phyloP scores from a whole-genome alignment of 2,113 vertebrate species.

The Seriola aureovittata region DNA sequence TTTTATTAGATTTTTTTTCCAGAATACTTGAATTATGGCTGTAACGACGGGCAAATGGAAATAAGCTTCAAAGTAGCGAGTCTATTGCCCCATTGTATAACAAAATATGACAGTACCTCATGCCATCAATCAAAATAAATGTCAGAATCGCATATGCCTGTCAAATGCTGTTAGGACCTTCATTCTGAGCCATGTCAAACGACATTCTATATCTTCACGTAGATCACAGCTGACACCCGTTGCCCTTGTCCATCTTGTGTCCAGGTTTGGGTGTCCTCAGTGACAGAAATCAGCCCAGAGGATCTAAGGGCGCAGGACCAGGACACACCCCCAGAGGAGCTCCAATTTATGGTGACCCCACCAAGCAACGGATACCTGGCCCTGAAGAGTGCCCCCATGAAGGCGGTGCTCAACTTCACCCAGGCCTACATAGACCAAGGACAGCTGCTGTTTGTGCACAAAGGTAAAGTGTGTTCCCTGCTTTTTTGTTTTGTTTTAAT shows the following conservation, averaged over 20 bases:
- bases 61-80: background rate
- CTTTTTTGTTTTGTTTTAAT: background rate
- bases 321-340: conserved; percentile 85
- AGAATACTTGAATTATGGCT: background rate
- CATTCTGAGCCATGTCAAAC: conserved; percentile 13
- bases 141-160: conserved; percentile 25
- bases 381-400: conserved; percentile 86
- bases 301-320: conserved; percentile 88
- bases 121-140: conserved; percentile 31
- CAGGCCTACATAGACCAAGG: conserved; percentile 88
- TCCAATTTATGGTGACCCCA: conserved; percentile 87
- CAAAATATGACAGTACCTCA: conserved; percentile 3
- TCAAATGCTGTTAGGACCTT: background rate
- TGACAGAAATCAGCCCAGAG: conserved; percentile 87
- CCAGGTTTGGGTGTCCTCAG: conserved; percentile 91
- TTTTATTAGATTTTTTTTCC: background rate
- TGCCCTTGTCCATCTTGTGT: conserved; percentile 6
- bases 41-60: background rate
- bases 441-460: conserved; percentile 90
- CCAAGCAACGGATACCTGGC: conserved; percentile 91
- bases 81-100: background rate
- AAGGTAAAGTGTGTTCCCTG: conserved; percentile 73
- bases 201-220: background rate
- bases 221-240: background rate
- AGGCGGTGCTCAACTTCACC: conserved; percentile 89